phyloP scores from a whole-genome alignment of 2,113 vertebrate genomes.

The Scartelaos histophorus region DNA sequence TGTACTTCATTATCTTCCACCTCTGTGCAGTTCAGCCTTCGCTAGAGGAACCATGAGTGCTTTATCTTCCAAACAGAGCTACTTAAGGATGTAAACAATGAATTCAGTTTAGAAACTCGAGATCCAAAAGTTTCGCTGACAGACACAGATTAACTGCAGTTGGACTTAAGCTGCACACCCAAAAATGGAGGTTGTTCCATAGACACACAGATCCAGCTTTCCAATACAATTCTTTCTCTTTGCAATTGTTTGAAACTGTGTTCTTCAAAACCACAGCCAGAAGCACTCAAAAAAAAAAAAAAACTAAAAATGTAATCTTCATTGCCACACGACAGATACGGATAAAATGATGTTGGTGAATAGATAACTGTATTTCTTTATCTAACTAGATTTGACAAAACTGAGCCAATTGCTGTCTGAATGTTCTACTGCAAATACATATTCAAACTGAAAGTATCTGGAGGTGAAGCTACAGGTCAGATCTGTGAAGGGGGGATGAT shows the following conservation, averaged over 20 bases:
- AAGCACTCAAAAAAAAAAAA: too few relatives aligned
- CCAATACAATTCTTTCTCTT: background rate
- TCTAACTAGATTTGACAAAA: too few relatives aligned
- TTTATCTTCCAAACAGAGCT: background rate
- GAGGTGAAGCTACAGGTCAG: too few relatives aligned
- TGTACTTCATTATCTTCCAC: too few relatives aligned
- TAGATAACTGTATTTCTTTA: too few relatives aligned
- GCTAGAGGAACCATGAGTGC: background rate
- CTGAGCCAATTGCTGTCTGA: too few relatives aligned
- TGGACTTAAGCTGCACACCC: background rate
- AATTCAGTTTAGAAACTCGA: background rate
- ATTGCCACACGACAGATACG: background rate
- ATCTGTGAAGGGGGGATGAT: too few relatives aligned
- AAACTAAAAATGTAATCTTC: background rate
- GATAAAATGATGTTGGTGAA: too few relatives aligned
- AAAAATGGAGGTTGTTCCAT: background rate
- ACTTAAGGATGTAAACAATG: constrained; percentile 4
- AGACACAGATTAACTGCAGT: background rate
- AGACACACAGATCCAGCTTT: background rate
- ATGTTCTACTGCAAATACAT: too few relatives aligned
- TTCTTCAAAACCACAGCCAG: background rate
- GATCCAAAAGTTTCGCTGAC: background rate
- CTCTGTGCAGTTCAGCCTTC: constrained; percentile 18
- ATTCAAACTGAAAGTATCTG: too few relatives aligned
- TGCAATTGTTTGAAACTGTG: background rate